Conservation (phyloP, 53 echinoderm and acorn worm genomes). For the Apostichopus leukothele region DNA sequence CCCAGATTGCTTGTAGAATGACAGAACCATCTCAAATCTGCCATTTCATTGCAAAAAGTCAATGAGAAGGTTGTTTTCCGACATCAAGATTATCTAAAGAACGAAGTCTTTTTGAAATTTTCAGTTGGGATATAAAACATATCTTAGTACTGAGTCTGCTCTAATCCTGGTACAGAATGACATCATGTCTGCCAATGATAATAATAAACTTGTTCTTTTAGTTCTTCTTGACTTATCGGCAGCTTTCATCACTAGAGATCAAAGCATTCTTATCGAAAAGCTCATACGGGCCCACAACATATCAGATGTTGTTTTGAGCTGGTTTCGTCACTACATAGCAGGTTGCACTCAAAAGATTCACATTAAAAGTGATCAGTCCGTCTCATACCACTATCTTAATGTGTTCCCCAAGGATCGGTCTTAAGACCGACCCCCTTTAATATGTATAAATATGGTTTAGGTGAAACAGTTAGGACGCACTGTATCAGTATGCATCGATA, state of each 20-base stretch:
- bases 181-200: not conserved
- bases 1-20: not conserved
- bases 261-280: no score
- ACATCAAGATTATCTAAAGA: not conserved
- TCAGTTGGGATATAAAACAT: not conserved
- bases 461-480: not conserved
- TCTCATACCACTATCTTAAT: not conserved
- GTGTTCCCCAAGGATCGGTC: constrained; percentile 10
- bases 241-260: not conserved
- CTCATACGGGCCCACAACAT: no score
- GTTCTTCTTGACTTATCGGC: not conserved
- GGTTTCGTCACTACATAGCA: no score
- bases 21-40: not conserved
- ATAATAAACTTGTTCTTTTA: not conserved
- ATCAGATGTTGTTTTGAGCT: no score
- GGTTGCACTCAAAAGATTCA: not conserved
- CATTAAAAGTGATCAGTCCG: not conserved
- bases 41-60: not conserved
- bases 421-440: not conserved
- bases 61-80: not conserved
- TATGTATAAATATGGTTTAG: constrained; percentile 20
- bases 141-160: not conserved
- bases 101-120: not conserved
- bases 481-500: constrained; percentile 15
- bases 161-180: not conserved